Evolutionary conservation across 92 coral and sea anemone genomes (phyloP), one percentile per base, ranked within the genome.

Genomic region (Parazoanthus swiftii): DNA sequence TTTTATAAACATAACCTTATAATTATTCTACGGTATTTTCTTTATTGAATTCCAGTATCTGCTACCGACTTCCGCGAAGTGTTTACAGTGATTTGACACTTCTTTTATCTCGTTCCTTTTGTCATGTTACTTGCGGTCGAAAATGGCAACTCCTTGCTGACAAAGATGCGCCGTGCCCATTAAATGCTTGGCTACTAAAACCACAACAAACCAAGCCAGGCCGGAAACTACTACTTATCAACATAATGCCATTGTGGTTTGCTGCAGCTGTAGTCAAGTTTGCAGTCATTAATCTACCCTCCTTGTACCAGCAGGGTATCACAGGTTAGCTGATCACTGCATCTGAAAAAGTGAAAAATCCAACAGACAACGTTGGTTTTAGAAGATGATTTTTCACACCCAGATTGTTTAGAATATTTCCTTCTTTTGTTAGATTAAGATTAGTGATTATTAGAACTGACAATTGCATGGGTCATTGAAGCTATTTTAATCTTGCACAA

Each of bases 1-100:
- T 74, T 44, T 44, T 46, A 84, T 71, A 84, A 84, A 84, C 87
- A 84, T 35, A 71, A 84, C 79, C 87, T 15, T 84, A 5, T 70
- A 84, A 84, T 46, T 70, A 71, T 33, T 25, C 8, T 16, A 6
- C 16, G 66, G 70, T 48, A 71, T 50, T 26, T 43, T 39, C 51
- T 70, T 71, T 74, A 48, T 13, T 79, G 82, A 79, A 79, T 79
- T 48, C 66, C 63, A 51, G 4, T 16, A 44, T 72, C 35, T 84
- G 48, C 75, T 71, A 35, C 87, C 87, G 87, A 84, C 79, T 71
- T 71, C 48, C 79, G 71, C 11, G 25, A n/a, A 39, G 11, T 84
- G 43, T 84, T 71, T 71, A 29, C 37, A 66, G 76, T 48, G 63
- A 23, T 46, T 48, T 84, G 66, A 72, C 66, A 73, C 77, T 44